Conservation (phyloP, 37 sponge, comb jelly and placozoan genomes). For the Hexactinellida sp. region DNA sequence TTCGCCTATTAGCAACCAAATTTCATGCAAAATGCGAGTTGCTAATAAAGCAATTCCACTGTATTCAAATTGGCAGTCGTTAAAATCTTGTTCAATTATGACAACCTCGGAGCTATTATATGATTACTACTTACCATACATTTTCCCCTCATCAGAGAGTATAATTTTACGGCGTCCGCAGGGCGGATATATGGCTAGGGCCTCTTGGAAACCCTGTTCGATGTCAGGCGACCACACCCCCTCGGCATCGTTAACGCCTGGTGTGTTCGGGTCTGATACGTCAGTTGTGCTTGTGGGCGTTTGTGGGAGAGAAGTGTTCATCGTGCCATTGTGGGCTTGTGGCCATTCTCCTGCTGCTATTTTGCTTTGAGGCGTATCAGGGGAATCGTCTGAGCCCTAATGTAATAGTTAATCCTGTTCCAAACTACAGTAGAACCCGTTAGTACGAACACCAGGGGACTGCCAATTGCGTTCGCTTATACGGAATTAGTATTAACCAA, state of each 20-base stretch:
- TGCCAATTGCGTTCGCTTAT: too few relatives aligned
- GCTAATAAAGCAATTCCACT: too few relatives aligned
- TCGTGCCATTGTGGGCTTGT: not conserved
- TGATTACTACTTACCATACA: slow-evolving; percentile 96
- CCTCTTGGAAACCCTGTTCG: slow-evolving; percentile 98
- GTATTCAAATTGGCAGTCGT: too few relatives aligned
- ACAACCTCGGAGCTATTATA: too few relatives aligned
- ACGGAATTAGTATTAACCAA: too few relatives aligned
- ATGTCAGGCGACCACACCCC: slow-evolving; percentile 98
- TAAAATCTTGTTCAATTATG: too few relatives aligned
- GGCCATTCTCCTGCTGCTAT: not conserved
- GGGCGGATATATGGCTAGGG: slow-evolving; percentile 93
- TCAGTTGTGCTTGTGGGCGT: slow-evolving; percentile 9
- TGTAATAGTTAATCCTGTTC: not conserved
- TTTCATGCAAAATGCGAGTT: too few relatives aligned
- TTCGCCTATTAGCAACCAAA: too few relatives aligned
- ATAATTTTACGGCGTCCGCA: slow-evolving; percentile 97
- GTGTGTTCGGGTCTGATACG: slow-evolving; percentile 2
- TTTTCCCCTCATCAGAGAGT: slow-evolving; percentile 96
- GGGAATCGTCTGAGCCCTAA: not conserved
- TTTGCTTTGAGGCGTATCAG: slow-evolving; percentile 11
- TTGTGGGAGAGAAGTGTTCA: slow-evolving; percentile 10
- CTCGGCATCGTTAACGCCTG: slow-evolving; percentile 29
- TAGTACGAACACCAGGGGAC: too few relatives aligned
- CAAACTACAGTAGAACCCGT: too few relatives aligned